These are phyloP conservation scores for Eciton burchellii DNA, from an alignment of 1,140 invertebrate species.

Conservation along the genomic window DNA sequence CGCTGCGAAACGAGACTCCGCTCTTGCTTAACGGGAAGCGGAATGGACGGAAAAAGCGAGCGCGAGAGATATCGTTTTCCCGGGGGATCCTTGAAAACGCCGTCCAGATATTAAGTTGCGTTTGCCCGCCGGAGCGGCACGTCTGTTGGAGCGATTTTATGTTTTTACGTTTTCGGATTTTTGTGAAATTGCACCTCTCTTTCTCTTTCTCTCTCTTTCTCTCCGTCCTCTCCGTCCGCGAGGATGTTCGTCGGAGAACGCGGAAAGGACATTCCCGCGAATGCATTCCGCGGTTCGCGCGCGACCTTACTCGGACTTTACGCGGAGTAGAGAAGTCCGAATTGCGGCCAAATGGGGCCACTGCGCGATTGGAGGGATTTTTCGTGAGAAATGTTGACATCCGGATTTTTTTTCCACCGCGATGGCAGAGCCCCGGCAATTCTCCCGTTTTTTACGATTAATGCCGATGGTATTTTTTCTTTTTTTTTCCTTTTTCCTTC, in stretches of 20 bases:
- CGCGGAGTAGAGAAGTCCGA: neutral
- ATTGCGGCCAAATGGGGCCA: slow-evolving; percentile 32
- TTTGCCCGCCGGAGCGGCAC: neutral
- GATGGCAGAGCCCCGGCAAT: slow-evolving; percentile 4
- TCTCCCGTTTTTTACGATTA: slow-evolving; percentile 50
- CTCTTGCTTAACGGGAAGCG: neutral
- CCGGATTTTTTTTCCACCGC: neutral
- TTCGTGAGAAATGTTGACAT: slow-evolving; percentile 25
- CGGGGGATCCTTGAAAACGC: slow-evolving; percentile 33
- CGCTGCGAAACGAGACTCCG: neutral
- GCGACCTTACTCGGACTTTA: slow-evolving; percentile 24
- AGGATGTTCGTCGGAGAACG: slow-evolving; percentile 13
- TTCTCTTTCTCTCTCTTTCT: too few species aligned
- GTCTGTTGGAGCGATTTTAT: slow-evolving; percentile 25
- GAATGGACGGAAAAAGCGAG: slow-evolving; percentile 1
- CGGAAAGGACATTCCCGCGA: neutral
- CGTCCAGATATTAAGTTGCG: slow-evolving; percentile 53
- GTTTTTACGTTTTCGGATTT: slow-evolving; percentile 38
- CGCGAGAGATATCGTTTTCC: slow-evolving; percentile 42
- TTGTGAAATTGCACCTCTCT: slow-evolving; percentile 22
- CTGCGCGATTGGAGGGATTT: slow-evolving; percentile 19
- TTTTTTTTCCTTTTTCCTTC: too few species aligned
- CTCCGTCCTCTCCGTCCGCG: too few species aligned
- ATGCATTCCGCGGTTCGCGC: neutral
- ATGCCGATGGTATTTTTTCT: slow-evolving; percentile 40